These are phyloP conservation scores for Synanthedon tipuliformis DNA, from an alignment of 2,888 invertebrate genomes.

Conservation along the genomic window DNA sequence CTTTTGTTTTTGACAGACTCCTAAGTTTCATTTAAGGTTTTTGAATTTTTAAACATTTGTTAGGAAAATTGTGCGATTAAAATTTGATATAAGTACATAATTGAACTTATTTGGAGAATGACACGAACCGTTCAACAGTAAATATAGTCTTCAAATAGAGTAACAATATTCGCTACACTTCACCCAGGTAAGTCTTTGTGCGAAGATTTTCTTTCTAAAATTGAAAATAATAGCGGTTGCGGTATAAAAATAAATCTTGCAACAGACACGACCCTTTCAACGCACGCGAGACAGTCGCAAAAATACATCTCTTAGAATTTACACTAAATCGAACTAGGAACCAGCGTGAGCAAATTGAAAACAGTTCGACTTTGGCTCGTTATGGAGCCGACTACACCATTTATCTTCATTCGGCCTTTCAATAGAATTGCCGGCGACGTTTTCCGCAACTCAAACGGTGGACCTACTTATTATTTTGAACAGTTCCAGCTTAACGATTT, in stretches of 20 bases:
- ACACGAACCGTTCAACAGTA: no score
- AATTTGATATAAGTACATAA: no score
- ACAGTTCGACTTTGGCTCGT: slow-evolving; percentile 61
- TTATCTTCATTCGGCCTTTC: slow-evolving; percentile 67
- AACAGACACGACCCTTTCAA: slow-evolving; percentile 8
- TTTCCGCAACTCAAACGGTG: slow-evolving; percentile 59
- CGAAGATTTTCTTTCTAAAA: slow-evolving; percentile 8
- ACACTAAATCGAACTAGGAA: slow-evolving; percentile 50
- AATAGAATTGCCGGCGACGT: slow-evolving; percentile 62
- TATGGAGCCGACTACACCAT: slow-evolving; percentile 57
- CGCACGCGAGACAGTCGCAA: slow-evolving; percentile 6
- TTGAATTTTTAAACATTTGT: no score
- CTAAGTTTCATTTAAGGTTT: no score
- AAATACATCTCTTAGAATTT: slow-evolving; percentile 29
- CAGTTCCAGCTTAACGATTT: slow-evolving; percentile 60
- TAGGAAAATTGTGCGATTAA: no score
- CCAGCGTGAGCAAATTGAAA: slow-evolving; percentile 55
- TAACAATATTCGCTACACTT: no score
- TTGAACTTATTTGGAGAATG: no score
- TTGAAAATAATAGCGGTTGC: slow-evolving; percentile 13
- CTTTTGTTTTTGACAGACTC: no score
- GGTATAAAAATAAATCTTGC: slow-evolving; percentile 8
- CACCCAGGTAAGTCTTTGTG: neutral
- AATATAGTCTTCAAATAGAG: no score
- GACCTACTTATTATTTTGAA: slow-evolving; percentile 66